A percentile compares a stretch with the other conserved stretches of the same genome.
phyloP scores from a whole-genome alignment of 2,113 vertebrate species.

The Oxygymnocypris stewartii region DNA sequence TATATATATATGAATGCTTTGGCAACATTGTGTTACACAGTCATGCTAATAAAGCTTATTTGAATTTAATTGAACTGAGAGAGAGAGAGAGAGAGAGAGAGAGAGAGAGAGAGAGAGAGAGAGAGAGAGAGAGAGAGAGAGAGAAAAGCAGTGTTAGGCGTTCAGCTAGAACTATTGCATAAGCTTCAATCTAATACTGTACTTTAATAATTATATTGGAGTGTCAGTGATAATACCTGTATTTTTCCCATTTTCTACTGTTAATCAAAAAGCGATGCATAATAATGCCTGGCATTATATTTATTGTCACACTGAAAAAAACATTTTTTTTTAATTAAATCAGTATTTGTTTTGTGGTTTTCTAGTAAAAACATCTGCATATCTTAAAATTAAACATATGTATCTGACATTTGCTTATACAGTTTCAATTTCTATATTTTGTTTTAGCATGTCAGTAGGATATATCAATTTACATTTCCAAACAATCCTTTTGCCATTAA shows the following conservation, averaged over 20 bases:
- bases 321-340: not conserved
- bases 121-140: not conserved
- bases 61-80: no score
- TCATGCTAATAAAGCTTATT: no score
- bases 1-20: no score
- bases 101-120: no score
- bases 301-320: not conserved
- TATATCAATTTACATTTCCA: no score
- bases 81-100: no score
- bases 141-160: not conserved
- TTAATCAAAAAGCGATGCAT: not conserved
- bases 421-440: no score
- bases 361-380: not conserved
- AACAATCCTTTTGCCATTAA: no score
- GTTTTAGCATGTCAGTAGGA: no score
- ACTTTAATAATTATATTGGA: not conserved
- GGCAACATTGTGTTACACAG: no score
- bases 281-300: not conserved
- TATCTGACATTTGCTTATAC: not conserved
- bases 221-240: not conserved
- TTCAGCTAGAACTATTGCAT: not conserved
- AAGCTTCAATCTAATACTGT: constrained; percentile 31
- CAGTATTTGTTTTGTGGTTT: not conserved
- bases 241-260: not conserved
- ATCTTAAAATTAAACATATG: not conserved